Percentiles rank a stretch among this genome's conserved stretches.
Conservation (phyloP, 2,113 vertebrate species). For the human (Homo sapiens) region DNA sequence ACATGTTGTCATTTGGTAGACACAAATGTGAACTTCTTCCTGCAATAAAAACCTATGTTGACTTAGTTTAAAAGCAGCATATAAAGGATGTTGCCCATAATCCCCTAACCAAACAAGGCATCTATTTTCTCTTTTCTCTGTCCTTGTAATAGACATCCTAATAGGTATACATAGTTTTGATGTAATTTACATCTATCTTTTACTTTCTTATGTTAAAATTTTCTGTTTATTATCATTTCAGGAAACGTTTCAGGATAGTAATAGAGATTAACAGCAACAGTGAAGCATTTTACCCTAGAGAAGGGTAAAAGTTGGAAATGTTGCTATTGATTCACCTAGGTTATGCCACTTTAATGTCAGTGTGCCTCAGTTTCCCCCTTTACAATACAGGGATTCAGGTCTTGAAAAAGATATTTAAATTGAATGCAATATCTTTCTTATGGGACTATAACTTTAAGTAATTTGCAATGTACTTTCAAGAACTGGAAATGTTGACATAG, state of each 20-base stretch:
- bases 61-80: background rate
- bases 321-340: background rate
- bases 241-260: background rate
- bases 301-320: background rate
- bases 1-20: background rate
- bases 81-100: background rate
- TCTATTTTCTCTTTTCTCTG: background rate
- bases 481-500: background rate
- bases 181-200: constrained; percentile 2
- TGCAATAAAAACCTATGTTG: background rate
- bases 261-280: background rate
- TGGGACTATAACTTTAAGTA: background rate
- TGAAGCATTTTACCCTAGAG: background rate
- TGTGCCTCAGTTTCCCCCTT: background rate
- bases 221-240: constrained; percentile 15
- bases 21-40: constrained; percentile 1
- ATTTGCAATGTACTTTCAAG: constrained; percentile 3
- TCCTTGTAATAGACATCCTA: background rate
- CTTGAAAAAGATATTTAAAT: constrained; percentile 7
- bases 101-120: background rate
- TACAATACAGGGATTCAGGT: background rate
- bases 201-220: background rate
- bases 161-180: background rate
- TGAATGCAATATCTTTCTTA: background rate
- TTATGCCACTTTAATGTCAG: background rate